These are phyloP conservation scores for Napeogenes inachia DNA, from an alignment of 2,888 invertebrate genomes.

Conservation along the genomic window DNA sequence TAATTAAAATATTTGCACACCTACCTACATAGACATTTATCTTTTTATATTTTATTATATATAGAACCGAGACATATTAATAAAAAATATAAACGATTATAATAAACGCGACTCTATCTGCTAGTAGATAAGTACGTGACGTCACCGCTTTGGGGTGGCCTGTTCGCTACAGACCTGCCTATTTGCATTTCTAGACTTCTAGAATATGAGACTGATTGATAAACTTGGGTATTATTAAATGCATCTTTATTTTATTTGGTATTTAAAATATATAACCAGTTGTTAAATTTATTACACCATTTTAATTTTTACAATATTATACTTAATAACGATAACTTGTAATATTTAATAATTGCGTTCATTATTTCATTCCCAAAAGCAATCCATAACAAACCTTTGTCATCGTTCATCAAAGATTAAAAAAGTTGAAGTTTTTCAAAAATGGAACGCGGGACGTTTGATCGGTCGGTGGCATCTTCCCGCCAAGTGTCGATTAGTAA, in stretches of 20 bases:
- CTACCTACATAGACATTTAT: too few species aligned
- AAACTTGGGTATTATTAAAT: conserved; percentile 8
- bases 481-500: conserved; percentile 61
- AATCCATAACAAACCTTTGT: conserved; percentile 41
- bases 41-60: too few species aligned
- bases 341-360: conserved; percentile 13
- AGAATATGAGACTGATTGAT: conserved; percentile 13
- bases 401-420: conserved; percentile 34
- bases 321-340: too few species aligned
- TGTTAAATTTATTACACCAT: too few species aligned
- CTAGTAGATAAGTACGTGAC: conserved; percentile 44
- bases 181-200: conserved; percentile 17
- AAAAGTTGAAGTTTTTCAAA: conserved; percentile 14
- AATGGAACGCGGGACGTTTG: conserved; percentile 45
- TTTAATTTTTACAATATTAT: too few species aligned
- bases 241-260: too few species aligned
- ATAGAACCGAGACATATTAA: too few species aligned
- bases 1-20: too few species aligned
- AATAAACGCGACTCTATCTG: too few species aligned
- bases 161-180: conserved; percentile 34
- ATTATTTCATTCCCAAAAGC: conserved; percentile 21
- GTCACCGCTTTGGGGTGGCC: conserved; percentile 56
- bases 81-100: too few species aligned
- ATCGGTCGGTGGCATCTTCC: conserved; percentile 43
- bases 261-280: too few species aligned